A percentile compares a stretch with the other conserved stretches of the same genome.
phyloP scores from a whole-genome alignment of 2,113 vertebrate genomes.

The Onychorhynchus coronatus region DNA sequence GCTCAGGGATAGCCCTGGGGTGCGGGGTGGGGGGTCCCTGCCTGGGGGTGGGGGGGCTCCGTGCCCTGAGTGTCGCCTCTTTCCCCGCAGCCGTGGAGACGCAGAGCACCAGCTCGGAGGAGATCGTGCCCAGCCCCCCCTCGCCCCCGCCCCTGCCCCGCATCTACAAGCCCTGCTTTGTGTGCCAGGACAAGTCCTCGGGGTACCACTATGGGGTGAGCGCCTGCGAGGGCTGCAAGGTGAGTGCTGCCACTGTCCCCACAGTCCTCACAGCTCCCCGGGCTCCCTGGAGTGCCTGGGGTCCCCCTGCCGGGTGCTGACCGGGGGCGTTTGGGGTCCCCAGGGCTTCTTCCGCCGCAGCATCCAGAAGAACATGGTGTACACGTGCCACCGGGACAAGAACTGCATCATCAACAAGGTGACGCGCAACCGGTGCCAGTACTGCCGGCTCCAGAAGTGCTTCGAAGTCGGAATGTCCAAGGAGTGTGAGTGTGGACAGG shows the following conservation, averaged over 20 bases:
- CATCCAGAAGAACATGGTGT: constrained; percentile 99
- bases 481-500: constrained; percentile 85
- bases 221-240: constrained; percentile 98
- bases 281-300: background rate
- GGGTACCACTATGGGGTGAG: constrained; percentile 98
- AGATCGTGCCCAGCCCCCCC: constrained; percentile 94
- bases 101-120: constrained; percentile 97
- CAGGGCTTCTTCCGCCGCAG: constrained; percentile 97
- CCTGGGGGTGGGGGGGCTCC: rapidly evolving
- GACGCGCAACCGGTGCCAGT: constrained; percentile 98
- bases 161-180: constrained; percentile 97
- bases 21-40: rapidly evolving
- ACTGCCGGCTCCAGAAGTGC: constrained; percentile 98
- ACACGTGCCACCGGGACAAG: constrained; percentile 97
- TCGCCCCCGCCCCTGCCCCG: constrained; percentile 93
- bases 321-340: background rate
- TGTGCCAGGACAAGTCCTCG: constrained; percentile 97
- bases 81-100: constrained; percentile 88
- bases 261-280: rapidly evolving
- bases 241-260: constrained; percentile 62
- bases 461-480: constrained; percentile 99
- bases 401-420: constrained; percentile 99
- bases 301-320: background rate
- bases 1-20: background rate
- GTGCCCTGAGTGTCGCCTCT: background rate